These are phyloP conservation scores for Acanthurus lineatus DNA, from an alignment of 2,797 vertebrate species.

Conservation along the genomic window DNA sequence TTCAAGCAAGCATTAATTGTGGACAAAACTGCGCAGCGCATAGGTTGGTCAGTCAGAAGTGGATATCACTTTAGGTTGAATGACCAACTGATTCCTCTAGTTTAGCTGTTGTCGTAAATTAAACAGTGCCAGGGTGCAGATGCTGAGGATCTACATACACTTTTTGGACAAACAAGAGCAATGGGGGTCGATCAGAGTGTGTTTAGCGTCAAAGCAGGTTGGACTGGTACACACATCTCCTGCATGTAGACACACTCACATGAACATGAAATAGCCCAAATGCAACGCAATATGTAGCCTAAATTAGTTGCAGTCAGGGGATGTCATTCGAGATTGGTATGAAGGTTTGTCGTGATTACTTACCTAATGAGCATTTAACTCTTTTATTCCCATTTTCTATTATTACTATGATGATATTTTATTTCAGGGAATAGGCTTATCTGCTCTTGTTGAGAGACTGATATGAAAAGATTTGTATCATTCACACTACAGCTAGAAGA, in stretches of 20 bases:
- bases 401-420: not conserved
- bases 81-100: constrained; percentile 37
- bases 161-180: constrained; percentile 38
- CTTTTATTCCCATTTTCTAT: not conserved
- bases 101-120: constrained; percentile 41
- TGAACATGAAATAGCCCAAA: not conserved
- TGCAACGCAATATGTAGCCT: not conserved
- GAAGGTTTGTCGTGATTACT: not conserved
- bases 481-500: no score
- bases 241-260: constrained; percentile 5
- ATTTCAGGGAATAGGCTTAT: not conserved
- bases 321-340: not conserved
- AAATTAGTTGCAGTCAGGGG: not conserved
- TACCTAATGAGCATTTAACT: not conserved
- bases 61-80: constrained; percentile 55
- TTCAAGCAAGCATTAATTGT: constrained; percentile 67
- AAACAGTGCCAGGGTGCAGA: constrained; percentile 11
- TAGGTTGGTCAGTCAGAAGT: constrained; percentile 44
- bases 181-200: constrained; percentile 8
- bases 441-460: not conserved
- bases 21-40: constrained; percentile 30
- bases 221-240: not conserved
- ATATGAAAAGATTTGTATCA: not conserved
- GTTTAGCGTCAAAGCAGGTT: constrained; percentile 29
- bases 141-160: constrained; percentile 16